A percentile compares a stretch with the other conserved stretches of the same genome.
Evolutionary conservation across 92 coral and sea anemone species (phyloP).

Genomic region (Porites cylindrica): DNA sequence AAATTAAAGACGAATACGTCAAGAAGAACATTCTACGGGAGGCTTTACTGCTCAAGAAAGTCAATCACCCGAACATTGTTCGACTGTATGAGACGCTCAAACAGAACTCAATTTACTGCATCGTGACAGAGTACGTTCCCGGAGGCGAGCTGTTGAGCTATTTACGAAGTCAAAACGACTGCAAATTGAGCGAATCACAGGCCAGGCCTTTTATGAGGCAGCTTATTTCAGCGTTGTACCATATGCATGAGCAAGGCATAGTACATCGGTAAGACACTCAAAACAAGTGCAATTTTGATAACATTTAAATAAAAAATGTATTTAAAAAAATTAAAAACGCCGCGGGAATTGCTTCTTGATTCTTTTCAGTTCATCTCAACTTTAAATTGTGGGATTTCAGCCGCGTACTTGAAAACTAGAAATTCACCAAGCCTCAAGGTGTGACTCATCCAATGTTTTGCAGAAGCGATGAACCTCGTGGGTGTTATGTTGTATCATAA

Average conservation of each 20-base stretch:
- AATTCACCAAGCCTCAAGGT: neutral
- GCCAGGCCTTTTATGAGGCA: slow-evolving; percentile 92
- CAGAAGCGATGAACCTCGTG: neutral
- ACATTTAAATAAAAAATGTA: too few species aligned
- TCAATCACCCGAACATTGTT: slow-evolving; percentile 91
- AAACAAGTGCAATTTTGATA: neutral
- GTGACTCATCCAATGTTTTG: neutral
- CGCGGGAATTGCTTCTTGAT: neutral
- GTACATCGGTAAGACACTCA: slow-evolving; percentile 87
- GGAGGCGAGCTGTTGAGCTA: slow-evolving; percentile 90
- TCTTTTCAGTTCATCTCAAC: too few species aligned
- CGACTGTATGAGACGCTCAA: slow-evolving; percentile 88
- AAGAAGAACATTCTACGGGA: slow-evolving; percentile 88
- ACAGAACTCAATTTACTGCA: slow-evolving; percentile 81
- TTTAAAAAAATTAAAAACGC: neutral
- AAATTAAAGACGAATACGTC: slow-evolving; percentile 85
- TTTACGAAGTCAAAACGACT: slow-evolving; percentile 82
- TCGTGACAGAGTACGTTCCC: slow-evolving; percentile 89
- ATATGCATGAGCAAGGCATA: slow-evolving; percentile 91
- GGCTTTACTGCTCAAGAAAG: slow-evolving; percentile 83
- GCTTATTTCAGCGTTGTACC: slow-evolving; percentile 90
- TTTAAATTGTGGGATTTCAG: too few species aligned
- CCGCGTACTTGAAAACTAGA: neutral
- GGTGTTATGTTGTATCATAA: neutral
- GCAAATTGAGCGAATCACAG: slow-evolving; percentile 87